Percentiles rank a stretch among this genome's conserved stretches.
phyloP scores from a whole-genome alignment of 2,113 vertebrate genomes.

The Morone chrysops region DNA sequence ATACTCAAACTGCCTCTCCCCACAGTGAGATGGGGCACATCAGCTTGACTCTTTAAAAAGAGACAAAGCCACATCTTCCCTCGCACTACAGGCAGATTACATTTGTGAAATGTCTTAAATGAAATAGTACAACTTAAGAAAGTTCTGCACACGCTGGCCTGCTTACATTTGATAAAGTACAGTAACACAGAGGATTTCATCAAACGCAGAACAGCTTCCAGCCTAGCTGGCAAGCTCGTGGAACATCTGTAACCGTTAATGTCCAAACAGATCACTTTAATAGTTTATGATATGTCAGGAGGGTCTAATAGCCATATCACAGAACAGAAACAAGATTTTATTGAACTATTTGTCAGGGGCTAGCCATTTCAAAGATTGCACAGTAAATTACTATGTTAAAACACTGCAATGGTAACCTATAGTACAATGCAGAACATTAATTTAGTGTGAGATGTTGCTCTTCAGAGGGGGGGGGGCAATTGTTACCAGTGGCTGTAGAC shows the following conservation, averaged over 20 bases:
- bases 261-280: slow-evolving; percentile 46
- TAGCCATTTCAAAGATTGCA: slow-evolving; percentile 22
- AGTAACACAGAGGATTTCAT: slow-evolving; percentile 5
- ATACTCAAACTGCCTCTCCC: slow-evolving; percentile 28
- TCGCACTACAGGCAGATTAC: background rate
- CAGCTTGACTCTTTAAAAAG: slow-evolving; percentile 17
- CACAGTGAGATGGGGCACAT: slow-evolving; percentile 28
- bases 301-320: slow-evolving; percentile 25
- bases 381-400: slow-evolving; percentile 25
- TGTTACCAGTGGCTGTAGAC: slow-evolving; percentile 34
- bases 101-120: slow-evolving; percentile 4
- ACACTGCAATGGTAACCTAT: slow-evolving; percentile 1
- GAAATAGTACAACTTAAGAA: background rate
- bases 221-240: slow-evolving; percentile 5
- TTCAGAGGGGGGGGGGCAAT: background rate
- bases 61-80: background rate
- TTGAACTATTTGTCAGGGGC: slow-evolving; percentile 30
- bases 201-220: slow-evolving; percentile 12
- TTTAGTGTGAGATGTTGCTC: slow-evolving; percentile 15
- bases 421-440: slow-evolving; percentile 26
- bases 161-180: slow-evolving; percentile 23
- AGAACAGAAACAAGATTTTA: slow-evolving; percentile 46
- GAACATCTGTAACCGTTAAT: slow-evolving; percentile 50
- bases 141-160: background rate
- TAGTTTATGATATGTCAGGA: slow-evolving; percentile 43